phyloP scores from a whole-genome alignment of 2,888 invertebrate genomes.

The Cephalotes varians region DNA sequence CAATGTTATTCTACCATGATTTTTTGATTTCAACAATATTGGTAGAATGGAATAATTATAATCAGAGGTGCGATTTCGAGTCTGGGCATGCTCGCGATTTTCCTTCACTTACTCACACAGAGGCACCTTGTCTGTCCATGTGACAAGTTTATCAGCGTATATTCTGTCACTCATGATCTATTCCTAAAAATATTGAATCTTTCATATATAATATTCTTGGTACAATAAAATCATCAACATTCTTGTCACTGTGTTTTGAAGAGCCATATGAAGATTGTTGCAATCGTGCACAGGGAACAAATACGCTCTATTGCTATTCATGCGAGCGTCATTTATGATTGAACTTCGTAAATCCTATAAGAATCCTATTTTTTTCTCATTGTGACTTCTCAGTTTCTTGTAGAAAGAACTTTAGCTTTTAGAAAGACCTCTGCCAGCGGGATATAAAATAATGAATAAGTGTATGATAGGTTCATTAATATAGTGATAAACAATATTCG shows the following conservation, averaged over 20 bases:
- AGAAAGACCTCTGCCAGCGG: conserved; percentile 89
- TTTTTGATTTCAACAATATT: conserved; percentile 90
- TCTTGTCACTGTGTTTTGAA: conserved; percentile 88
- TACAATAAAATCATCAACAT: conserved; percentile 87
- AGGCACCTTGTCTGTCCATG: no score
- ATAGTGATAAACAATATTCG: neutral
- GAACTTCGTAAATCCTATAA: conserved; percentile 89
- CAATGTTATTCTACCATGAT: conserved; percentile 89
- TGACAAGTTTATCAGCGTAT: no score
- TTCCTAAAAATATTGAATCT: conserved; percentile 86
- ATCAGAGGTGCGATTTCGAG: no score
- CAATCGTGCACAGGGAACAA: conserved; percentile 87
- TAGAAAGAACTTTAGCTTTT: no score
- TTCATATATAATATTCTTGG: conserved; percentile 88
- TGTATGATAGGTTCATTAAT: neutral
- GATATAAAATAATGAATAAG: neutral
- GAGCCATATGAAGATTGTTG: conserved; percentile 88
- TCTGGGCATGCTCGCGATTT: no score
- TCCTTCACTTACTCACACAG: no score
- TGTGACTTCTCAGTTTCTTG: conserved; percentile 88
- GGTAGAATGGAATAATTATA: no score
- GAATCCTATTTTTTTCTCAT: conserved; percentile 89
- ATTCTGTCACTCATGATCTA: no score
- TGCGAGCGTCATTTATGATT: conserved; percentile 89
- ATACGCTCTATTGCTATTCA: conserved; percentile 90